Base-by-base conservation (phyloP, 2,888 invertebrate genomes). In the Drosophila pseudotakahashii region DNA sequence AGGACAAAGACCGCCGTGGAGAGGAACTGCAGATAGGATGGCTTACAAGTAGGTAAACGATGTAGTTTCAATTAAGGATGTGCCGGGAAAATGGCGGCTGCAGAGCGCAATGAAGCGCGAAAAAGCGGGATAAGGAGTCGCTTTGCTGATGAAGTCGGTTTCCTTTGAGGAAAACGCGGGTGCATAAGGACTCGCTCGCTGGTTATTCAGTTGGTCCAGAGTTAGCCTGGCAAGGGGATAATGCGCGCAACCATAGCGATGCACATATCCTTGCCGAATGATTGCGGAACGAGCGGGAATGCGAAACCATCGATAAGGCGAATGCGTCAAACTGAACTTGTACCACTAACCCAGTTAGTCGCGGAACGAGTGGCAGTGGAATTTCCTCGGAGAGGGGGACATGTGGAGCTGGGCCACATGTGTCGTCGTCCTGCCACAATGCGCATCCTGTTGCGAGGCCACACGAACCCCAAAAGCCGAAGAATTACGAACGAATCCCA, bases 261-360 rank as follows among this genome's bases (percentile, higher is more conserved):
- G 59, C 62, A 63, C 59, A 34, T 9, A 48, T 67, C 67, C 52
- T 37, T 10, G 41, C 36, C 70, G 68, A 59, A 36, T 70, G 51
- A 51, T 13, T 4, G 51, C 32, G 59, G 59, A 59, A 51, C 59
- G 42, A 7, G 26, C 52, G 64, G 63, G 2, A 34, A 30, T 30
- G 16, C 3, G 64, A 45, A 61, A 61, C 61, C 32, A 34, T 26
- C 36, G 61, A 62, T 68, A 67, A 73, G 62, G 62, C 48, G 62
- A 63, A 63, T 81, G 82, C 84, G 81, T 71, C 82, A 77, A 78
- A 90, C 89, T 90, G 90, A 90, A 90, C 90, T 90, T 90, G 90
- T 90, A 88, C 90, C 89, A 90, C 85, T 90, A 89, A 90, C 90
- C 90, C 89, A 90, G 84, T 89, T 89, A 84, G 82, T 58, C 11